These are phyloP conservation scores for Pseudorasbora parva DNA, from an alignment of 2,113 vertebrate species.

Conservation along the genomic window DNA sequence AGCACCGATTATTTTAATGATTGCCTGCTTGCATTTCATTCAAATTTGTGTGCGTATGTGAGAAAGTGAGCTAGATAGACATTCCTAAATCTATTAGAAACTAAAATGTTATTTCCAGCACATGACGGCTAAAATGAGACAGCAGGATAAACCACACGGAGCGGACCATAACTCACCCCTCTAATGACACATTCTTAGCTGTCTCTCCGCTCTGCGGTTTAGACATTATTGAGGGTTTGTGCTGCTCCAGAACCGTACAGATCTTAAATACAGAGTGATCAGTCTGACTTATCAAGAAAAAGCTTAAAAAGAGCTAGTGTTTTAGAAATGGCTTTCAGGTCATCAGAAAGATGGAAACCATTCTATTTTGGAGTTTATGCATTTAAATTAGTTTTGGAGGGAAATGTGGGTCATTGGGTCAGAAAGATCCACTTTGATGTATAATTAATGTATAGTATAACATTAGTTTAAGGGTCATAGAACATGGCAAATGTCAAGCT, in stretches of 20 bases:
- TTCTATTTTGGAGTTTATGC: not conserved
- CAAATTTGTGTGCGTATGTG: not conserved
- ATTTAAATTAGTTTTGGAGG: not conserved
- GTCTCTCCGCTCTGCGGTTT: constrained; percentile 38
- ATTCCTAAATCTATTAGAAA: constrained; percentile 1
- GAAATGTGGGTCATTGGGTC: not conserved
- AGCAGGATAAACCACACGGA: not conserved
- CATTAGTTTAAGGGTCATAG: not conserved
- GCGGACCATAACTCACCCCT: constrained; percentile 31
- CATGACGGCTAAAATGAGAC: not conserved
- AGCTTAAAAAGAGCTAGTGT: not conserved
- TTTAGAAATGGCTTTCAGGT: not conserved
- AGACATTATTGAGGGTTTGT: constrained; percentile 47
- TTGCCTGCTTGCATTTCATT: constrained; percentile 27
- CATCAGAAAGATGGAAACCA: not conserved
- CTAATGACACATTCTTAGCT: constrained; percentile 46
- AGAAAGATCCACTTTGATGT: not conserved
- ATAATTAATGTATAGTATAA: not conserved
- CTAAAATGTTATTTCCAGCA: not conserved
- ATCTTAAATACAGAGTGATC: constrained; percentile 29
- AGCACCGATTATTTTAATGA: not conserved
- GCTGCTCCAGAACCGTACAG: constrained; percentile 1
- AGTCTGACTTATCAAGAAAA: not conserved
- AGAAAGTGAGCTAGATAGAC: not conserved
- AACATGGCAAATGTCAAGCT: not conserved